Evolutionary conservation across 1,140 invertebrate species (phyloP).

Genomic region (Euwallacea similis): DNA sequence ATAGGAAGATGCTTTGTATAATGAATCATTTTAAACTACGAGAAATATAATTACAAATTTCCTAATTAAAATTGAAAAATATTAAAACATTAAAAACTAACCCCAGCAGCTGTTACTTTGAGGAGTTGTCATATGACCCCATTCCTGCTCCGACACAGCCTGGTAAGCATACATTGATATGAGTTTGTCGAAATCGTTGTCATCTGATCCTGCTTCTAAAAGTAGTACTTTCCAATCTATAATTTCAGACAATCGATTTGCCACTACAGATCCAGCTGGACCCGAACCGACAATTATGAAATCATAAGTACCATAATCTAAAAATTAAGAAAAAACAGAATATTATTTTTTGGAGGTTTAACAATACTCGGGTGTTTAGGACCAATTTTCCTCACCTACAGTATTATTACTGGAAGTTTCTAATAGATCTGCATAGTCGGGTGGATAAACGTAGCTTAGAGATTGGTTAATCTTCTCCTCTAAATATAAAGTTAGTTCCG

Average conservation of each 20-base stretch:
- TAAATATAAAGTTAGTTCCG: too few species aligned
- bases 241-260: background rate
- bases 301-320: background rate
- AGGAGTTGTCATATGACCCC: background rate
- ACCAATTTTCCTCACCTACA: too few species aligned
- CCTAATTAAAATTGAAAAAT: too few species aligned
- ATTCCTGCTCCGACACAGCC: background rate
- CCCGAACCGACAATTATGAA: background rate
- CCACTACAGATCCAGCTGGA: background rate
- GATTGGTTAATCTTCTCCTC: too few species aligned
- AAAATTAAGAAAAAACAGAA: background rate
- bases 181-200: background rate
- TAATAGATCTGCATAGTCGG: too few species aligned
- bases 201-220: background rate
- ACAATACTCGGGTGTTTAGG: too few species aligned
- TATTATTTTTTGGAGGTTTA: too few species aligned
- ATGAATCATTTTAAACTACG: too few species aligned
- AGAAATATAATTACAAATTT: too few species aligned
- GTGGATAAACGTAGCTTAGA: too few species aligned
- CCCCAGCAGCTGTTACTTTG: background rate
- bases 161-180: background rate
- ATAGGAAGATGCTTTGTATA: background rate
- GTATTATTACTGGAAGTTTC: too few species aligned
- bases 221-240: background rate
- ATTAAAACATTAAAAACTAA: background rate